phyloP scores from a whole-genome alignment of 2,797 vertebrate species.

The Leontopithecus rosalia region DNA sequence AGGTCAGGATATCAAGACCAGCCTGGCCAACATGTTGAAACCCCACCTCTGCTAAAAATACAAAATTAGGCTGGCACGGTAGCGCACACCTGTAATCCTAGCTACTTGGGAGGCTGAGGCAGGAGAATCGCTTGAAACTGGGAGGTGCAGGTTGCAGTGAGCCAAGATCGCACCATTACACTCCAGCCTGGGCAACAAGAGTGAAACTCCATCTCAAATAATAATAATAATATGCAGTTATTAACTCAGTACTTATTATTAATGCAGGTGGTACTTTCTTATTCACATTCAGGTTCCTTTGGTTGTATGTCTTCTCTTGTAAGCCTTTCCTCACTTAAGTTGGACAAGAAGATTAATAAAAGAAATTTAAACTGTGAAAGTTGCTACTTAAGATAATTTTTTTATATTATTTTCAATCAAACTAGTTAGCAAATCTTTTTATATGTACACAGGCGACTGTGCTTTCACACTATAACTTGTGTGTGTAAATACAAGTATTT shows the following conservation, averaged over 20 bases:
- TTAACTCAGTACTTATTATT: not conserved
- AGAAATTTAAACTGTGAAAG: not conserved
- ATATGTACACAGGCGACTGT: not conserved
- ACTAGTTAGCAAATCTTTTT: not conserved
- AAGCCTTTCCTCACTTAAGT: not conserved
- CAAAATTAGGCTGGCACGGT: no score
- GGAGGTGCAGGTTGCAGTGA: not conserved
- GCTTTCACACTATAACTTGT: not conserved
- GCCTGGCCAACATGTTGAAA: not conserved
- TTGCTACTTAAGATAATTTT: not conserved
- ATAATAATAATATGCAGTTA: not conserved
- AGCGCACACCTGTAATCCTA: not conserved
- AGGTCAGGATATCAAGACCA: not conserved
- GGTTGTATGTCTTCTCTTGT: not conserved
- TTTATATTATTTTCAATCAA: not conserved
- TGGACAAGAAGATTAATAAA: not conserved
- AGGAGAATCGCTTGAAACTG: not conserved
- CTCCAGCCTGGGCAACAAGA: not conserved
- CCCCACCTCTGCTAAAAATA: not conserved
- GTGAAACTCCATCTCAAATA: not conserved
- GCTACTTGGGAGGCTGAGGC: not conserved
- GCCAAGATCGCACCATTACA: accelerated
- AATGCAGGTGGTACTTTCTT: not conserved
- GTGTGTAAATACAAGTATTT: not conserved
- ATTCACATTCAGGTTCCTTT: not conserved